A percentile compares a stretch with the other conserved stretches of the same genome.
Conservation (phyloP, 1,140 invertebrate species). For the Onthophagus taurus region DNA sequence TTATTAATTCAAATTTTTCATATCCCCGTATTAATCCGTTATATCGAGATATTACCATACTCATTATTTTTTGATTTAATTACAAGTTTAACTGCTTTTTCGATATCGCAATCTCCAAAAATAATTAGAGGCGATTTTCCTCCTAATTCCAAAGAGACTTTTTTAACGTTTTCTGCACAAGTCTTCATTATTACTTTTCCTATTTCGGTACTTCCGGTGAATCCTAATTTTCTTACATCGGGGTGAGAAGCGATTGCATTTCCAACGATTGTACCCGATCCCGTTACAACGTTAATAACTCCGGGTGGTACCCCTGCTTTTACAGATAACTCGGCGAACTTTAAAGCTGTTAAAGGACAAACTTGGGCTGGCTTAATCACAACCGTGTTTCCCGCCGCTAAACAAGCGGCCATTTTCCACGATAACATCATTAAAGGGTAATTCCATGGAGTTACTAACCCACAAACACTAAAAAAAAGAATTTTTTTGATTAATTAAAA, state of each 20-base stretch:
- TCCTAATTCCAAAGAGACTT: slow-evolving; percentile 85
- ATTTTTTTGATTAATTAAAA: neutral
- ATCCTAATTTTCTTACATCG: slow-evolving; percentile 79
- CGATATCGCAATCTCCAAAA: slow-evolving; percentile 86
- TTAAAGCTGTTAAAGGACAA: slow-evolving; percentile 82
- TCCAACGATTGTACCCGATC: slow-evolving; percentile 64
- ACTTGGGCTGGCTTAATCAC: slow-evolving; percentile 93
- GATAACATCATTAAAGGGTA: slow-evolving; percentile 97
- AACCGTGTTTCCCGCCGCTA: slow-evolving; percentile 88
- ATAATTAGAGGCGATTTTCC: slow-evolving; percentile 93
- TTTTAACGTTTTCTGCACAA: slow-evolving; percentile 86
- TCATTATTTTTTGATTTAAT: slow-evolving; percentile 27
- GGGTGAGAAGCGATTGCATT: slow-evolving; percentile 80
- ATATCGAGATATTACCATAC: no score
- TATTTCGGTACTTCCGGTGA: slow-evolving; percentile 87
- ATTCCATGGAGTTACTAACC: slow-evolving; percentile 95
- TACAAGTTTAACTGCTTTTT: slow-evolving; percentile 82
- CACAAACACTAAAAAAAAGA: slow-evolving; percentile 62
- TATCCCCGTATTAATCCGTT: no score
- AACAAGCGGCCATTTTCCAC: slow-evolving; percentile 95
- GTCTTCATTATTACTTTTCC: slow-evolving; percentile 82
- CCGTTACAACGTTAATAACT: slow-evolving; percentile 89
- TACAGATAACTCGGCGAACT: slow-evolving; percentile 82
- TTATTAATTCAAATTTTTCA: neutral
- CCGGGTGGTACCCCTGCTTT: slow-evolving; percentile 86